phyloP scores from a whole-genome alignment of 2,113 vertebrate species.

The Oceanodroma tethys region DNA sequence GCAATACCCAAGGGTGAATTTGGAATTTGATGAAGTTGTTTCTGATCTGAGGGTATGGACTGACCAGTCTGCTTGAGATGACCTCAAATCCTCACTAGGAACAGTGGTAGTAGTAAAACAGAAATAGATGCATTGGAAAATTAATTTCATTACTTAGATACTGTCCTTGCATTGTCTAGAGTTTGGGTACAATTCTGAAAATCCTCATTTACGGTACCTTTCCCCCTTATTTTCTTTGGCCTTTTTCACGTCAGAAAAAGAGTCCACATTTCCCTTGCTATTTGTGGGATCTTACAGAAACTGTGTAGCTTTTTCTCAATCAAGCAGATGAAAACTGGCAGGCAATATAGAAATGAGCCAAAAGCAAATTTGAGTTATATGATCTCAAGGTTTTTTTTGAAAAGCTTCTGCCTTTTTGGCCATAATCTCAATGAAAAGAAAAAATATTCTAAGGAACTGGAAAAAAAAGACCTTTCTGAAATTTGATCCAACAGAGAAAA shows the following conservation, averaged over 20 bases:
- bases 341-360: not conserved
- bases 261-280: not conserved
- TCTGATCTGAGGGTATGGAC: constrained; percentile 54
- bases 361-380: not conserved
- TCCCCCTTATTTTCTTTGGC: not conserved
- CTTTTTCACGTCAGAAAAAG: not conserved
- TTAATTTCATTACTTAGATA: constrained; percentile 5
- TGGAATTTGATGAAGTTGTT: constrained; percentile 59
- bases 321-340: not conserved
- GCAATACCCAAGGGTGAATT: constrained; percentile 37
- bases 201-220: not conserved
- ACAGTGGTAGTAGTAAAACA: not conserved
- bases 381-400: not conserved
- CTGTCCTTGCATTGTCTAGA: not conserved
- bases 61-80: constrained; percentile 42
- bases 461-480: not conserved
- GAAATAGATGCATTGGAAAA: constrained; percentile 21
- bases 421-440: not conserved
- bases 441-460: not conserved
- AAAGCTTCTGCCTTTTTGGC: not conserved
- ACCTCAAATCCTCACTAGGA: constrained; percentile 42
- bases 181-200: not conserved
- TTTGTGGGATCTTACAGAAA: not conserved
- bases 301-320: not conserved
- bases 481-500: not conserved